These are phyloP conservation scores for Acanthisitta chloris DNA, from an alignment of 2,113 vertebrate genomes.

Conservation along the genomic window DNA sequence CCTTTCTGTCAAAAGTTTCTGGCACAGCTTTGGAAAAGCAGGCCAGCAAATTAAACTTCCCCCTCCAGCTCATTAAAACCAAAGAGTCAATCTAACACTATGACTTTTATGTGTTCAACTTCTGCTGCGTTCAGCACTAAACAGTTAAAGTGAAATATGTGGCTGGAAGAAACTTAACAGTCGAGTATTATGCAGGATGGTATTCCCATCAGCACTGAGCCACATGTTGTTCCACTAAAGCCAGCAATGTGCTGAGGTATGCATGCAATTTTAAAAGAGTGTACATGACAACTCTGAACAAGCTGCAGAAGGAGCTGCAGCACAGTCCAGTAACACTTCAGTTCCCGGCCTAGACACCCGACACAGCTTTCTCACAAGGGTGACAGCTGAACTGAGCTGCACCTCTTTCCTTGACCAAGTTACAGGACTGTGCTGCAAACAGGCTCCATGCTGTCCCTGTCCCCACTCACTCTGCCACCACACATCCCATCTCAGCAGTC, in stretches of 20 bases:
- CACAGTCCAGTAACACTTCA: background rate
- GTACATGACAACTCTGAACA: background rate
- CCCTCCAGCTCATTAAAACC: slow-evolving; percentile 36
- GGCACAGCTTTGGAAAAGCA: slow-evolving; percentile 52
- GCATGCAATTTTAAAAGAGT: background rate
- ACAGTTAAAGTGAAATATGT: slow-evolving; percentile 47
- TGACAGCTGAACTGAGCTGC: background rate
- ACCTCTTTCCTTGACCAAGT: background rate
- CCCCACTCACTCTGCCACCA: background rate
- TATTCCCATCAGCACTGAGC: slow-evolving; percentile 35
- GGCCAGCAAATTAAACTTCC: slow-evolving; percentile 50
- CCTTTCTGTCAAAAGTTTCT: slow-evolving; percentile 53
- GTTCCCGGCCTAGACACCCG: background rate
- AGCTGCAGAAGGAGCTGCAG: background rate
- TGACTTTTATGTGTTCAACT: background rate
- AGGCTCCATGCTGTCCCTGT: background rate
- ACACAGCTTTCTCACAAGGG: background rate
- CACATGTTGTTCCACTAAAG: slow-evolving; percentile 38
- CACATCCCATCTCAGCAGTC: background rate
- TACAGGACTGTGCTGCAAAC: background rate
- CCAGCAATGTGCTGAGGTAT: slow-evolving; percentile 25
- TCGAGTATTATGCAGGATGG: background rate
- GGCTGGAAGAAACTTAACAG: slow-evolving; percentile 42
- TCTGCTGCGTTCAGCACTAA: background rate
- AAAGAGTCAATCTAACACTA: slow-evolving; percentile 34